Percentiles rank a stretch among this genome's conserved stretches.
These are phyloP conservation scores for Salvator merianae DNA, from an alignment of 2,113 vertebrate species.

Conservation along the genomic window DNA sequence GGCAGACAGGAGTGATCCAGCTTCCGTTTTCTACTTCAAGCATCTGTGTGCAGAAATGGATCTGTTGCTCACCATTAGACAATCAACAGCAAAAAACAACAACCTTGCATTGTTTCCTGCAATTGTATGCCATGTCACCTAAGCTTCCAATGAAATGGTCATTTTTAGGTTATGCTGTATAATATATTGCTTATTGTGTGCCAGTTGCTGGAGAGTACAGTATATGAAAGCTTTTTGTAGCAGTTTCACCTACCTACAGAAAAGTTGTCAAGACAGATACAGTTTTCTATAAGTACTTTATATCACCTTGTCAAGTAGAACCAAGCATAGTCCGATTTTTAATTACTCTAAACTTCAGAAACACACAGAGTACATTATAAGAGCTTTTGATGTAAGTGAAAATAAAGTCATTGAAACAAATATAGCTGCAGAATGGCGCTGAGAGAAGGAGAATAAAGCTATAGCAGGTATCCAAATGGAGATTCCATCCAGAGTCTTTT, in stretches of 20 bases:
- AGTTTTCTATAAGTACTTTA: conserved; percentile 10
- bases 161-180: neutral
- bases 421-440: neutral
- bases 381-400: neutral
- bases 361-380: neutral
- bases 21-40: too few species aligned
- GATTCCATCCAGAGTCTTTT: neutral
- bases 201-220: neutral
- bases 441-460: neutral
- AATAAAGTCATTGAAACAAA: conserved; percentile 14
- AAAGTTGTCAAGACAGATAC: neutral
- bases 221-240: neutral
- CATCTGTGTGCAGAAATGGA: too few species aligned
- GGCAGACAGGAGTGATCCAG: too few species aligned
- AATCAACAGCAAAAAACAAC: neutral
- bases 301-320: neutral
- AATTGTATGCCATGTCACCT: neutral
- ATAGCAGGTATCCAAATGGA: neutral
- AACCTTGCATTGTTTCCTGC: neutral
- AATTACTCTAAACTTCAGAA: conserved; percentile 7
- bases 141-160: neutral
- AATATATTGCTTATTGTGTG: neutral
- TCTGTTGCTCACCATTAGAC: neutral
- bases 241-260: neutral
- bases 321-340: neutral